Base-by-base conservation (phyloP, 2,113 vertebrate species). In the Hydrochoerus hydrochaeris region DNA sequence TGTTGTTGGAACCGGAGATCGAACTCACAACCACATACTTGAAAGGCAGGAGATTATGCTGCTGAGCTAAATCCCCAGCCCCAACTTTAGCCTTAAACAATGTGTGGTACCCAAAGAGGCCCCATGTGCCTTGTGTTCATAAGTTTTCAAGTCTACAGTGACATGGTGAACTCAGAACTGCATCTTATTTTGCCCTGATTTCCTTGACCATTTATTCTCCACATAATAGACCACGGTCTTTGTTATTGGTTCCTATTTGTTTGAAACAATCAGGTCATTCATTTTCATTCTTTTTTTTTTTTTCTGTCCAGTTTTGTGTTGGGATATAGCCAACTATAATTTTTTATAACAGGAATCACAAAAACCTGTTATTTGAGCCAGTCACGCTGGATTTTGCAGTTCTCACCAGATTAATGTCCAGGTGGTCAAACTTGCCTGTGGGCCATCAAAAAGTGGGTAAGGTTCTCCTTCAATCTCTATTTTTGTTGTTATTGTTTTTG, bases 391-490 rank as follows among this genome's bases (percentile, higher is more conserved):
- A 91, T 87, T 87, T 20, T 67, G 46, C 54, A 49, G 54, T 90
- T 96, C 85, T 87, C 32, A 88, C 54, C 0, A 26, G 63, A 90
- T 63, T 57, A 52, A 41, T 28, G 13, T 77, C 62, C 73, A 93
- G 32, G 54, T 30, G 20, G n/a, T 65, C 58, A 93, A 94, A 88
- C 32, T 92, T 95, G 96, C 82, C 65, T 95, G 30, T 80, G 85
- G 44, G 38, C 88, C 49, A 95, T 17, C 71, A 80, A 96, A 63
- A 71, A 65, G 17, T 11, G 7, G 35, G 32, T 60, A 94, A 77
- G 12, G 54, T 57, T 91, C 78, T 95, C 71, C 54, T 86, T 80
- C 58, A 14, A 35, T 91, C 41, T 91, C 54, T 80, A 16, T 38
- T 57, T 49, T 7, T 54, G 52, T 7, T 54, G 14, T 7, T 65